phyloP scores from a whole-genome alignment of 2,113 vertebrate species.

The Jacana jacana region DNA sequence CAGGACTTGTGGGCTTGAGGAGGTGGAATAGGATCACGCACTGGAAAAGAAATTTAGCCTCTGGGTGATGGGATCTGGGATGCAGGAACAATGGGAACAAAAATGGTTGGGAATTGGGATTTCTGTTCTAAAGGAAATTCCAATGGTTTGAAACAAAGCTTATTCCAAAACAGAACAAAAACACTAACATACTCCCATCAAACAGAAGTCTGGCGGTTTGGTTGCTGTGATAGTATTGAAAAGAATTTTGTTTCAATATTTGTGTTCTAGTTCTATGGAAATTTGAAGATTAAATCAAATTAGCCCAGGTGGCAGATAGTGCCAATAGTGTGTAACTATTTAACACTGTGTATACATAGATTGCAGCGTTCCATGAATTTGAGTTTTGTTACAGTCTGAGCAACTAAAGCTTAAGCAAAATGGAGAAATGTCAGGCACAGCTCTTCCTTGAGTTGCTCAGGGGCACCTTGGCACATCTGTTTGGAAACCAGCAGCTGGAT shows the following conservation, averaged over 20 bases:
- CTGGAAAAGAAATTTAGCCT: slow-evolving; percentile 5
- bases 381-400: background rate
- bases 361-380: background rate
- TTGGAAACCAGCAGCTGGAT: background rate
- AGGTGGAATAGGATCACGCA: background rate
- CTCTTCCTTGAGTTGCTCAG: background rate
- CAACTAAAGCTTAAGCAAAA: background rate
- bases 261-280: background rate
- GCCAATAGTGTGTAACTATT: background rate
- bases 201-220: background rate
- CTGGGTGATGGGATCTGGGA: background rate
- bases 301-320: background rate
- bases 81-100: slow-evolving; percentile 10
- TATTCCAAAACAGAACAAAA: slow-evolving; percentile 38
- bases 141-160: slow-evolving; percentile 1
- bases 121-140: slow-evolving; percentile 43
- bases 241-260: background rate
- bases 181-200: background rate
- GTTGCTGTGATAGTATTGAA: background rate
- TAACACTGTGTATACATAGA: background rate
- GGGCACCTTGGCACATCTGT: background rate
- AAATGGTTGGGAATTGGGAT: slow-evolving; percentile 16
- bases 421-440: background rate
- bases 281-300: background rate
- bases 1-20: background rate